Percentiles rank a stretch among this genome's conserved stretches.
These are phyloP conservation scores for Lanistes nyassanus DNA, from an alignment of 1,140 invertebrate species.

Conservation along the genomic window DNA sequence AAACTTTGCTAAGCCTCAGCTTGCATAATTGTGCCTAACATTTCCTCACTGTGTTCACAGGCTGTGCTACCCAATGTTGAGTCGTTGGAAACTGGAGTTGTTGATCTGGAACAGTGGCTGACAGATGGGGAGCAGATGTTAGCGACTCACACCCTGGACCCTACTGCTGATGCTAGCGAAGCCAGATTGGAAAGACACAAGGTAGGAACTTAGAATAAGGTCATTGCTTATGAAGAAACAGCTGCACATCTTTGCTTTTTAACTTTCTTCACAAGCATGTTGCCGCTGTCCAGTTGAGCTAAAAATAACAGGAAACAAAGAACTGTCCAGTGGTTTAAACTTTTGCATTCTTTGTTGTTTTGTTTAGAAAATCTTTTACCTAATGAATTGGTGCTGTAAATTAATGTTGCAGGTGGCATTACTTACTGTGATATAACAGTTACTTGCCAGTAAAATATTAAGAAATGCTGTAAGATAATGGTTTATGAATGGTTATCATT, in stretches of 20 bases:
- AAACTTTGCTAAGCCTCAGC: no score
- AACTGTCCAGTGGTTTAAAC: not conserved
- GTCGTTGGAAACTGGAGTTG: conserved; percentile 86
- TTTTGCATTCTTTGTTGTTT: not conserved
- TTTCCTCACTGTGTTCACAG: conserved; percentile 1
- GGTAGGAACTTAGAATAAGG: no score
- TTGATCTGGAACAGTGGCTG: conserved; percentile 86
- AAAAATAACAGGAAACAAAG: not conserved
- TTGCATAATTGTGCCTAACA: no score
- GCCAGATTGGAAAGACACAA: conserved; percentile 84
- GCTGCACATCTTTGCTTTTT: no score
- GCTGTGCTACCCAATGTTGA: conserved; percentile 86
- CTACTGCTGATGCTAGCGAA: conserved; percentile 80
- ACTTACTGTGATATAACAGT: no score
- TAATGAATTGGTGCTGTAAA: not conserved
- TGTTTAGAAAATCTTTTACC: not conserved
- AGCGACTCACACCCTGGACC: conserved; percentile 72
- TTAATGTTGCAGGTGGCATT: no score
- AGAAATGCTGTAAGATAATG: no score
- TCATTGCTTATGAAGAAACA: no score
- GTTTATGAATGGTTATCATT: no score
- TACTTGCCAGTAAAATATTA: no score
- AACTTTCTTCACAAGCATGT: no score
- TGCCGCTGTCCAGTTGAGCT: no score
- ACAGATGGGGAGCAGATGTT: conserved; percentile 83